Conservation (phyloP, 1,140 invertebrate genomes). For the Goniozus legneri region DNA sequence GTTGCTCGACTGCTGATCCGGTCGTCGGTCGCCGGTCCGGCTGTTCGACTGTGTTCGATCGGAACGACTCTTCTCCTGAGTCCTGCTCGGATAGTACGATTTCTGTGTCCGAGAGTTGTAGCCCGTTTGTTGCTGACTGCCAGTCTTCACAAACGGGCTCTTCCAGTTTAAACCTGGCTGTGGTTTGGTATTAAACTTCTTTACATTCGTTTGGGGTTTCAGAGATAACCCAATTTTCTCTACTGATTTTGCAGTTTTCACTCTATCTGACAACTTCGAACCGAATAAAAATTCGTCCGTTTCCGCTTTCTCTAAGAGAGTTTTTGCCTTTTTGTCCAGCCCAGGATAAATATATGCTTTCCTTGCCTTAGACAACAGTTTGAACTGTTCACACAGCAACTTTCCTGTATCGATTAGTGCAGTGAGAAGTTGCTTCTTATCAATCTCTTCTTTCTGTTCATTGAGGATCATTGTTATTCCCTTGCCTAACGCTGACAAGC, state of each 20-base stretch:
- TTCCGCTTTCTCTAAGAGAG: neutral
- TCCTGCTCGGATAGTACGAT: neutral
- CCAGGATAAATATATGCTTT: neutral
- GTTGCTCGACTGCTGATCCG: too few relatives aligned
- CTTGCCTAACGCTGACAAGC: neutral
- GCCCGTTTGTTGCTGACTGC: neutral
- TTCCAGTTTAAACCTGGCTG: conserved; percentile 4
- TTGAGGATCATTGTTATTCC: neutral
- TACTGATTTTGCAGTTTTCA: neutral
- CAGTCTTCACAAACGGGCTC: neutral
- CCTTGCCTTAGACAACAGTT: neutral
- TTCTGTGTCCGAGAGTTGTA: neutral
- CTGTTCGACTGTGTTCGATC: neutral
- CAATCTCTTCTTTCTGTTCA: neutral
- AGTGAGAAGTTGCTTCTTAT: neutral
- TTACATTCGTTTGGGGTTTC: neutral
- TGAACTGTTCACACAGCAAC: neutral
- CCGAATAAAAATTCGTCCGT: neutral
- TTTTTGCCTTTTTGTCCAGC: neutral
- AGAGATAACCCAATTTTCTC: neutral
- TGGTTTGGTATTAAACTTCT: neutral
- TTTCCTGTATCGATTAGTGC: neutral
- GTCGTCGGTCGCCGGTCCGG: too few relatives aligned
- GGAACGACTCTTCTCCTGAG: neutral
- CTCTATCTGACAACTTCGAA: neutral